These are phyloP conservation scores for Hipposideros armiger DNA, from an alignment of 2,113 vertebrate species.

Conservation along the genomic window DNA sequence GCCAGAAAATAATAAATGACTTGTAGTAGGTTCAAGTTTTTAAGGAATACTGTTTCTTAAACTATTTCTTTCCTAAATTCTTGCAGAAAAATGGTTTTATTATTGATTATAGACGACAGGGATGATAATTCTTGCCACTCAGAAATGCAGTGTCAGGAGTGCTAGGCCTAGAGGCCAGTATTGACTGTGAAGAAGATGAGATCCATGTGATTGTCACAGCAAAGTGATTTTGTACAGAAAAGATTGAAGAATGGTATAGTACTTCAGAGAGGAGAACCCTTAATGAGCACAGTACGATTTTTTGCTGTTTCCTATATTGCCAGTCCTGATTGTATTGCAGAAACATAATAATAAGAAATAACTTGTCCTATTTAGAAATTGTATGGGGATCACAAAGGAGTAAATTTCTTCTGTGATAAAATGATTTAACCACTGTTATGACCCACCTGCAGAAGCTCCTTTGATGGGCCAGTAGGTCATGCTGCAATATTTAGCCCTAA, in stretches of 20 bases:
- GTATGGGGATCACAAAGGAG: not conserved
- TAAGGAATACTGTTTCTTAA: constrained; percentile 24
- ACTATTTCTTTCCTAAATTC: constrained; percentile 45
- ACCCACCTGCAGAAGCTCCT: not conserved
- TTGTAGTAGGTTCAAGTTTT: not conserved
- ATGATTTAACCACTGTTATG: not conserved
- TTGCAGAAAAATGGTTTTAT: not conserved
- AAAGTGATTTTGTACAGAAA: not conserved
- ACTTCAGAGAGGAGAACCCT: not conserved
- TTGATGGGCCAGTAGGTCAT: not conserved
- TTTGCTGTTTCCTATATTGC: not conserved
- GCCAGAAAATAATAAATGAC: not conserved
- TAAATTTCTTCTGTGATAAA: not conserved
- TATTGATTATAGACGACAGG: not conserved
- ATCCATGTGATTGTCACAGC: not conserved
- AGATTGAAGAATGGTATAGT: not conserved
- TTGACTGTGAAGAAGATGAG: not conserved
- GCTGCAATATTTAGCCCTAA: not conserved
- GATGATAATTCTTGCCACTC: not conserved
- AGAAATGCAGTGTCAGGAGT: not conserved
- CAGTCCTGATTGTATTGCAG: not conserved
- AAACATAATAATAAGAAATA: not conserved
- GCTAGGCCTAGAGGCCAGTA: not conserved
- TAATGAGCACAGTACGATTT: too few species aligned
- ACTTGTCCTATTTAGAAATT: not conserved